Percentiles rank a stretch among this genome's conserved stretches.
phyloP scores from a whole-genome alignment of 2,797 vertebrate species.

The Neopelma chrysocephalum region DNA sequence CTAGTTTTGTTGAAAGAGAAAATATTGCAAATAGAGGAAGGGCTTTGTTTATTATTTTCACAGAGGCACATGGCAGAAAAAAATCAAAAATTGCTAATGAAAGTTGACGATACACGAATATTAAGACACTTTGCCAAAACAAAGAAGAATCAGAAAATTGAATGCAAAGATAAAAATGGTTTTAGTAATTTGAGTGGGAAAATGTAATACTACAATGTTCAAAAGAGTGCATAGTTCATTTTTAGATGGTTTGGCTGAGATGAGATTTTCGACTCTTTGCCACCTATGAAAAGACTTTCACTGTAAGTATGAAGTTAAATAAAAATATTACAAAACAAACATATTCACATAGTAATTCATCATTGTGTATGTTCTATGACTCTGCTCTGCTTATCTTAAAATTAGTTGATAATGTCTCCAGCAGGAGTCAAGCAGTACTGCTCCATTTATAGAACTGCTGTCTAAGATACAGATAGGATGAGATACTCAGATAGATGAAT shows the following conservation, averaged over 20 bases:
- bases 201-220: background rate
- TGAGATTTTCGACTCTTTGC: background rate
- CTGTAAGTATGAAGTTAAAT: background rate
- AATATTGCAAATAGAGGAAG: background rate
- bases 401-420: background rate
- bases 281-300: background rate
- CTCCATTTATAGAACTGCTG: background rate
- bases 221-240: background rate
- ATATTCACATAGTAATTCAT: background rate
- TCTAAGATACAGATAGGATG: background rate
- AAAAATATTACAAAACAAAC: background rate
- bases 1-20: background rate
- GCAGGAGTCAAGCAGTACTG: background rate
- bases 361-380: background rate
- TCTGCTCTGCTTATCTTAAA: background rate
- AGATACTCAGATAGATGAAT: background rate
- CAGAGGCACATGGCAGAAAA: background rate
- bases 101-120: background rate
- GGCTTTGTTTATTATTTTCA: background rate
- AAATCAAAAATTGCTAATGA: background rate
- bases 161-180: background rate
- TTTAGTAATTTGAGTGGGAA: background rate
- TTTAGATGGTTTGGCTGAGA: background rate
- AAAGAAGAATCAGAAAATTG: background rate
- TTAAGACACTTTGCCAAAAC: background rate